Percentiles rank a stretch among this genome's conserved stretches.
These are phyloP conservation scores for Gorsachius goisagi DNA, from an alignment of 2,113 vertebrate species.

Conservation along the genomic window DNA sequence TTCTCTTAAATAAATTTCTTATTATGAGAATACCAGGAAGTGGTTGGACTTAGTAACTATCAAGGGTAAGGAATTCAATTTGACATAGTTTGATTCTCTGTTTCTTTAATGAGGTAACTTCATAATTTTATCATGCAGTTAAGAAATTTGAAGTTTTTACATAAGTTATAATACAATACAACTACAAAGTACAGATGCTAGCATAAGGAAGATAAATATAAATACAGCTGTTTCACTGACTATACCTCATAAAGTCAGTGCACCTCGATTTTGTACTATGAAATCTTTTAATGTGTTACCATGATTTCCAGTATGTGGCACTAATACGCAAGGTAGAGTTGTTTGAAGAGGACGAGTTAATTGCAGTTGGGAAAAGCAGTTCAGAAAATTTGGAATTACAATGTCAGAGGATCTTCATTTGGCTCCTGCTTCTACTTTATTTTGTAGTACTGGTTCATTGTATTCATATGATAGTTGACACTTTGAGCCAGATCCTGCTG, in stretches of 20 bases:
- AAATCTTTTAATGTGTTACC: neutral
- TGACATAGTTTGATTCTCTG: neutral
- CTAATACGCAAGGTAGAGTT: slow-evolving; percentile 30
- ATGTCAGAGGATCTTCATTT: neutral
- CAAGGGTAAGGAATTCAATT: neutral
- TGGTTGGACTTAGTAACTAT: neutral
- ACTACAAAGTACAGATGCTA: neutral
- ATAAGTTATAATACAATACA: neutral
- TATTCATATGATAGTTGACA: neutral
- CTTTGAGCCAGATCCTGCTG: neutral
- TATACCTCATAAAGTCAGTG: neutral
- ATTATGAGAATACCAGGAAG: neutral
- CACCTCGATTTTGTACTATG: neutral
- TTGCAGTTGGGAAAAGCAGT: neutral
- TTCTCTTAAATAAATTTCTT: neutral
- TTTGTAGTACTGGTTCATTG: neutral
- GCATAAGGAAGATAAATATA: neutral
- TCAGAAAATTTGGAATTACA: neutral
- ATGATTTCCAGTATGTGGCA: slow-evolving; percentile 51
- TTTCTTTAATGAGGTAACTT: neutral
- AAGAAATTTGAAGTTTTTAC: neutral
- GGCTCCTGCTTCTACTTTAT: neutral
- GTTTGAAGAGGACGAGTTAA: neutral
- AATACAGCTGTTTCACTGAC: neutral
- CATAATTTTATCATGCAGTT: neutral